These are phyloP conservation scores for Orbicella faveolata DNA, from an alignment of 64 coral and sea anemone genomes.

Conservation along the genomic window DNA sequence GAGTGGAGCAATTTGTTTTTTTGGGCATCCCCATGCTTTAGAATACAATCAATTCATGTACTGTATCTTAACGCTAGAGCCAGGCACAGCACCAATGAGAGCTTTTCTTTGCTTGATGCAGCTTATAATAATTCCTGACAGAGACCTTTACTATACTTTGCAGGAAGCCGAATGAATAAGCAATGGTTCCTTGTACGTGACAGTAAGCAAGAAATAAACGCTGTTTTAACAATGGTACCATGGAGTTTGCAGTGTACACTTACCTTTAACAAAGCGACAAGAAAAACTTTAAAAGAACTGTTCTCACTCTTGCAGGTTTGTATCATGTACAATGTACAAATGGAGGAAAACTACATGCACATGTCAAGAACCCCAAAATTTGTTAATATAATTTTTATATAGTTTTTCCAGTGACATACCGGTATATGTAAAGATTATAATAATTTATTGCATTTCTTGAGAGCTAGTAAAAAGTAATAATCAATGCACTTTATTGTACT, in stretches of 20 bases:
- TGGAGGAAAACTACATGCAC: not conserved
- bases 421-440: too few species aligned
- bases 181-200: constrained; percentile 86
- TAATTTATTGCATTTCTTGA: too few species aligned
- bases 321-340: not conserved
- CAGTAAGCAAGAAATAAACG: constrained; percentile 44
- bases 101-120: too few species aligned
- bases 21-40: too few species aligned
- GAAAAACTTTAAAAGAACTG: constrained; percentile 68
- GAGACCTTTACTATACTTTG: not conserved
- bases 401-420: too few species aligned
- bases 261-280: constrained; percentile 71
- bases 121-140: too few species aligned
- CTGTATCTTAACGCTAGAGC: too few species aligned
- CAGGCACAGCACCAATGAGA: too few species aligned
- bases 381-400: not conserved
- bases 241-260: constrained; percentile 68
- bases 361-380: not conserved
- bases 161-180: constrained; percentile 80
- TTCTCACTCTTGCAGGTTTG: constrained; percentile 67
- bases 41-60: too few species aligned
- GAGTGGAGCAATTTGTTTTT: too few species aligned
- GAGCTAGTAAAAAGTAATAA: too few species aligned
- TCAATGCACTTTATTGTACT: not conserved
- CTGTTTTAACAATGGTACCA: constrained; percentile 61